These are phyloP conservation scores for Globia sparganii DNA, from an alignment of 2,888 invertebrate species.

Conservation along the genomic window DNA sequence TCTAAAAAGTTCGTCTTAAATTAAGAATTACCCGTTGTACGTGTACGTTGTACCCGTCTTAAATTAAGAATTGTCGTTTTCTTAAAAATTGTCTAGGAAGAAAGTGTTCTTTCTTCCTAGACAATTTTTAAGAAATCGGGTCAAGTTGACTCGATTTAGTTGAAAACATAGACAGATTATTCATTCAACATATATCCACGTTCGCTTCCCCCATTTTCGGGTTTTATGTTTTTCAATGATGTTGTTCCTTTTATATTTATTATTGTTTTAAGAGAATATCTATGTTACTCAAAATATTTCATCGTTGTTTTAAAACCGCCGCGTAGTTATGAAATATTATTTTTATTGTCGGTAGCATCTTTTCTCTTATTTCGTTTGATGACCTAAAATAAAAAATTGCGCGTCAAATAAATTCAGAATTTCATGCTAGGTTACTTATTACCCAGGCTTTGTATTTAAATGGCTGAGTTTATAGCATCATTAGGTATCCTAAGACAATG, in stretches of 20 bases:
- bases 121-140: background rate
- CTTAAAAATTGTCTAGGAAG: too few relatives aligned
- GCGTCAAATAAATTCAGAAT: background rate
- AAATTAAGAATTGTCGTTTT: too few relatives aligned
- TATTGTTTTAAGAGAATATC: too few relatives aligned
- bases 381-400: background rate
- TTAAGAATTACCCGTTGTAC: too few relatives aligned
- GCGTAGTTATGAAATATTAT: too few relatives aligned
- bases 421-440: slow-evolving; percentile 8
- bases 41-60: too few relatives aligned
- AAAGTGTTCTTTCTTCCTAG: background rate
- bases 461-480: slow-evolving; percentile 10
- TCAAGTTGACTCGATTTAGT: background rate
- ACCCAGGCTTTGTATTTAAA: slow-evolving; percentile 23
- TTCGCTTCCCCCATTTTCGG: background rate
- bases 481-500: slow-evolving; percentile 7
- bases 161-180: slow-evolving; percentile 10
- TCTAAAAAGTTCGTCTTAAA: background rate
- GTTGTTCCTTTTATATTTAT: too few relatives aligned
- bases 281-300: too few relatives aligned
- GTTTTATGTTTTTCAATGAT: too few relatives aligned
- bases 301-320: too few relatives aligned
- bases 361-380: slow-evolving; percentile 6
- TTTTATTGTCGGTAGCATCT: too few relatives aligned
- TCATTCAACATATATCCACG: slow-evolving; percentile 10